Conservation (phyloP, 2,888 invertebrate species). For the Lydus trimaculatus region DNA sequence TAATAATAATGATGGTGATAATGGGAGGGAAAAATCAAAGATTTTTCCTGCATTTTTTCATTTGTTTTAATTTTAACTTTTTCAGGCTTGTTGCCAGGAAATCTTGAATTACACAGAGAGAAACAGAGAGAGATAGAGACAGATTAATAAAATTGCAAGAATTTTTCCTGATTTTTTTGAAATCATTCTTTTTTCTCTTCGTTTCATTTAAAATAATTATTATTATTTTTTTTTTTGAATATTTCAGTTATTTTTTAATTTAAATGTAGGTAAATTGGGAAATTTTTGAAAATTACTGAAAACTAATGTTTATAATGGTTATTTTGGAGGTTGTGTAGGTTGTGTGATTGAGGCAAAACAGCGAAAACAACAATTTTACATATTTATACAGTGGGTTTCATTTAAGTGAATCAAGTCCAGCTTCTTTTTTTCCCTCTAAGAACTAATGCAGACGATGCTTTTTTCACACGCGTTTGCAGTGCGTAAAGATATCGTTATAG, state of each 20-base stretch:
- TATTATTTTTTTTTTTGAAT: too few relatives aligned
- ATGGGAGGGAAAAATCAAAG: background rate
- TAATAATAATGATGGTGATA: background rate
- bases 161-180: background rate
- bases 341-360: background rate
- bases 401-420: background rate
- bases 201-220: too few relatives aligned
- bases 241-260: too few relatives aligned
- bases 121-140: too few relatives aligned
- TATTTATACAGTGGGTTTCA: background rate
- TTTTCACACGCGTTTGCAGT: too few relatives aligned
- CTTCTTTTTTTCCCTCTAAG: too few relatives aligned
- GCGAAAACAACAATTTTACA: background rate
- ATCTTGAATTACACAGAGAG: background rate
- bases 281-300: conserved; percentile 21
- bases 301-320: too few relatives aligned
- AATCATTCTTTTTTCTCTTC: too few relatives aligned
- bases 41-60: background rate
- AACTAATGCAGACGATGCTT: too few relatives aligned
- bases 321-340: conserved; percentile 30
- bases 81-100: background rate
- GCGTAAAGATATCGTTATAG: too few relatives aligned
- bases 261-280: too few relatives aligned
- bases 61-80: background rate
- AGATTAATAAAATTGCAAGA: conserved; percentile 6